Base-by-base conservation (phyloP, 2,888 invertebrate genomes). In the Pterobdella sp. region DNA sequence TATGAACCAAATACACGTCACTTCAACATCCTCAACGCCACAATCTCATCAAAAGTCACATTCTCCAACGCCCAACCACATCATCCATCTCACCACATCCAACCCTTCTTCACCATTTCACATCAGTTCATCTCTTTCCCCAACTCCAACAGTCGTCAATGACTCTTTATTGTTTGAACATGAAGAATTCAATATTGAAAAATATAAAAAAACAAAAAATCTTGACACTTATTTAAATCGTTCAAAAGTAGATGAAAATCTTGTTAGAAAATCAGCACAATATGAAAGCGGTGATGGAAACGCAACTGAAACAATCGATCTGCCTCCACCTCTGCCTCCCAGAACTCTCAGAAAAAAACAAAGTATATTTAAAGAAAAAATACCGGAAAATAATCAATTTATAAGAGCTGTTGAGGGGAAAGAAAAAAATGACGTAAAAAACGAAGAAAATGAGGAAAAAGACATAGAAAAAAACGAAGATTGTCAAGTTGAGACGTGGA, bases 121-220 rank as follows among this genome's bases (percentile, higher is more conserved):
- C 60, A 56, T 14, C 60, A 56, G n/a, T 56, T 56, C 60, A 4
- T 56, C n/a, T 18, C 7, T 26, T 56, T 7, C n/a, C n/a, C 10
- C 3, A 7, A 3, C 3, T 56, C n/a, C 60, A 14, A 56, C 10
- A 56, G n/a, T 26, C n/a, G 4, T 18, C 7, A 56, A 56, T 56
- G 7, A 56, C n/a, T 56, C n/a, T 56, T 3, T 7, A 7, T 26
- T 3, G n/a, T 22, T 22, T 3, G 10, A 14, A 18, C 42, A 42
- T 18, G 42, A 42, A 56, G 26, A 56, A 3, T 56, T 56, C 26
- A 22, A 56, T 3, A 22, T 14, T n/a, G 60, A n/a, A 56, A 22
- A 56, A n/a, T 56, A 56, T 56, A 56, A 56, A n/a, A 56, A 56
- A n/a, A 4, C 60, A 56, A 56, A n/a, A 56, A 56, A 18, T 18